Evolutionary conservation across 2,888 invertebrate genomes (phyloP).

Genomic region (Biston stratarius): DNA sequence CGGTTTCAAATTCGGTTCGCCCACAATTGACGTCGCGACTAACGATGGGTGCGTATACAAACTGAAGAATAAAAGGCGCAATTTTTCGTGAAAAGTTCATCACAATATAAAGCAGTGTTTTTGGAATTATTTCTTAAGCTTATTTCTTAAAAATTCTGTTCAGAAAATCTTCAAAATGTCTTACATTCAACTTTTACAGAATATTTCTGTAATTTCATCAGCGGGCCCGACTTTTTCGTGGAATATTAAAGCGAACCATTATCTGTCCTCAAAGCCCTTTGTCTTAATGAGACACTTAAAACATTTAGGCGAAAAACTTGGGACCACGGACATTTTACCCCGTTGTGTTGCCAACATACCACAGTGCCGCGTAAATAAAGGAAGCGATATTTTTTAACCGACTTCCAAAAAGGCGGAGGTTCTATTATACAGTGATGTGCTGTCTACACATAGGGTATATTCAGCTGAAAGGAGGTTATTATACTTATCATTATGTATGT

Average conservation of each 20-base stretch:
- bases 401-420: too few relatives aligned
- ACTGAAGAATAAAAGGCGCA: too few relatives aligned
- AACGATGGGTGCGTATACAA: too few relatives aligned
- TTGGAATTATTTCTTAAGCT: too few relatives aligned
- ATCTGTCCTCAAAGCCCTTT: slow-evolving; percentile 35
- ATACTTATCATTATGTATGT: too few relatives aligned
- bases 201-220: slow-evolving; percentile 32
- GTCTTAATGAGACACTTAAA: slow-evolving; percentile 37
- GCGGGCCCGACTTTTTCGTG: slow-evolving; percentile 25
- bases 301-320: slow-evolving; percentile 38
- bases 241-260: slow-evolving; percentile 29
- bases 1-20: too few relatives aligned
- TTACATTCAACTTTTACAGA: slow-evolving; percentile 22
- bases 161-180: slow-evolving; percentile 3
- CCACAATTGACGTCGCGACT: too few relatives aligned
- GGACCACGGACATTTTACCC: slow-evolving; percentile 34
- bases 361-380: background rate
- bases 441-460: too few relatives aligned
- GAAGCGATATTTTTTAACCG: background rate
- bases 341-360: slow-evolving; percentile 5
- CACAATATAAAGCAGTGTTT: background rate
- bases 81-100: background rate
- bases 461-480: too few relatives aligned
- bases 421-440: too few relatives aligned
- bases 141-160: background rate